Evolutionary conservation across 2,797 vertebrate species (phyloP), one percentile per base, ranked within the genome.

Genomic region (Euthynnus affinis): DNA sequence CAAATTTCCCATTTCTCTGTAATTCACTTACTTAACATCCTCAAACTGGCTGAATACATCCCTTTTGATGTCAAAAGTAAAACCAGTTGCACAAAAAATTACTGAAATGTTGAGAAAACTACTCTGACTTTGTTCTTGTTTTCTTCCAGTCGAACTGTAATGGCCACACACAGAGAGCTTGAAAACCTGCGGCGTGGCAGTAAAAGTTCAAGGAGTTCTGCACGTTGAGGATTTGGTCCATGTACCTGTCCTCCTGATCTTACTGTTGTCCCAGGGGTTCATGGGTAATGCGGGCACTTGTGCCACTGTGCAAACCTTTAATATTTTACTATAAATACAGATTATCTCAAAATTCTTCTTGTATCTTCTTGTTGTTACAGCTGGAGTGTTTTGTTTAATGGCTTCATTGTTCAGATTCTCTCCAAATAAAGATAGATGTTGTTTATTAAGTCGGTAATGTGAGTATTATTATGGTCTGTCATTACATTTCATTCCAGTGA

Each of bases 111-210:
- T 59, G 5, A 22, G 18, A 48, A 51, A 55, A n/a, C 29, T 22
- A 5, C 44, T 18, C 6, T 18, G 5, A 1, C 9, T 60, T 58
- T 32, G 5, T 56, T 51, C 40, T 78, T 81, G 5, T 32, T 80
- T 56, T 80, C 42, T 74, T 82, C 10, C 71, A 98, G 97, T 88
- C 95, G 93, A 14, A 91, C 90, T 23, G 93, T 97, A 15, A 97
- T 97, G 97, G 93, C 87, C 1, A 68, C 94, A 23, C 94, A 96
- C 34, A 93, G 95, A 4, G 95, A 96, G 77, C 88, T 97, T 84
- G 95, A 96, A 56, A 83, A 81, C 32, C 61, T 93, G 27, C 93
- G 87, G 5, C 91, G 90, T n/a, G 76, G 77, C 60, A 87, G 55
- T 56, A 92, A 84, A 87, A 52, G 61, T 23, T 61, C 67, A 5